phyloP scores from a whole-genome alignment of 2,888 invertebrate genomes.

The Limnephilus marmoratus region DNA sequence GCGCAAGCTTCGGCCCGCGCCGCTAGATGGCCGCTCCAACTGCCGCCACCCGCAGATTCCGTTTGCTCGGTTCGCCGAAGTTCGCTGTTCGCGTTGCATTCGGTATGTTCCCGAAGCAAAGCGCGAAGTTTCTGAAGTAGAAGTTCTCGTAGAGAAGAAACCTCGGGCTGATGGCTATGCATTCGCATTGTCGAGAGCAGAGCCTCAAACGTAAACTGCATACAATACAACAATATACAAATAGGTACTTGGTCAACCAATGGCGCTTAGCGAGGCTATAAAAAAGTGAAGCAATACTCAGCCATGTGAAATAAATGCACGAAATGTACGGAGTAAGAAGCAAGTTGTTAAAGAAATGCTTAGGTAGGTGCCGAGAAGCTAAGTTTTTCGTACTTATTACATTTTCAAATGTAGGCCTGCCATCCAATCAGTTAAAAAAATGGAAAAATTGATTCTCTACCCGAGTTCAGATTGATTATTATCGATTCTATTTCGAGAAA shows the following conservation, averaged over 20 bases:
- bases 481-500: neutral
- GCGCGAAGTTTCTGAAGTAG: constrained; percentile 19
- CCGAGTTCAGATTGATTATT: neutral
- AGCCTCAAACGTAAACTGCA: neutral
- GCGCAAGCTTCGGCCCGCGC: constrained; percentile 49
- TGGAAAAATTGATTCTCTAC: neutral
- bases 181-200: constrained; percentile 20
- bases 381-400: too few relatives aligned
- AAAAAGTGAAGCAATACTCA: too few relatives aligned
- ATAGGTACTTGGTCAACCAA: too few relatives aligned
- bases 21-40: constrained; percentile 56
- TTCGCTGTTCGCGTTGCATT: neutral
- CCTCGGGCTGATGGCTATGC: neutral
- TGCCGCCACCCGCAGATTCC: neutral
- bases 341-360: too few relatives aligned
- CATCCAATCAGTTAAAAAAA: neutral
- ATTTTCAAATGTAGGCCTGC: too few relatives aligned
- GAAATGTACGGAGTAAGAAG: too few relatives aligned
- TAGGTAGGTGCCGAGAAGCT: too few relatives aligned
- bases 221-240: too few relatives aligned
- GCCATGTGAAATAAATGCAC: too few relatives aligned
- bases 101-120: neutral
- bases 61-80: neutral
- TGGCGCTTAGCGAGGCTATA: too few relatives aligned
- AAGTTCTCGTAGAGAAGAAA: neutral